Evolutionary conservation across 2,888 invertebrate species (phyloP).

Genomic region (Apoda limacodes): DNA sequence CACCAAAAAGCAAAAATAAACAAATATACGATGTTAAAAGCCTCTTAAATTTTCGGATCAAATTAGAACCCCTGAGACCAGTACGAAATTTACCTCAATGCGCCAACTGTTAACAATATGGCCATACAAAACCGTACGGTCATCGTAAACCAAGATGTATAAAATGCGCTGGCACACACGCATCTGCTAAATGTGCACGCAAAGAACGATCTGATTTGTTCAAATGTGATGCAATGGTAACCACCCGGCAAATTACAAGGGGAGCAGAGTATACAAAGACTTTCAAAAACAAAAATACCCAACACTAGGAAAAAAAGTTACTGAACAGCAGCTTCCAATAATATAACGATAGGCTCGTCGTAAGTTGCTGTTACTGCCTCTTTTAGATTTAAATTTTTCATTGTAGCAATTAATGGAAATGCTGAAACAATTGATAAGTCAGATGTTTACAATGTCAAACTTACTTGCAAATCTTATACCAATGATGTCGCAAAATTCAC

Average conservation of each 20-base stretch:
- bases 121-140: no score
- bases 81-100: no score
- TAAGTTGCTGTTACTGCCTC: no score
- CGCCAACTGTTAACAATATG: no score
- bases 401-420: slow-evolving; percentile 11
- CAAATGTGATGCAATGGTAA: slow-evolving; percentile 20
- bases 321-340: not conserved
- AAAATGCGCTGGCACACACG: no score
- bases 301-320: not conserved
- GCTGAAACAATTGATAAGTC: slow-evolving; percentile 9
- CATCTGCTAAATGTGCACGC: slow-evolving; percentile 7
- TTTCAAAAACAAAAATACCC: slow-evolving; percentile 13
- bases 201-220: slow-evolving; percentile 15
- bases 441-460: slow-evolving; percentile 7
- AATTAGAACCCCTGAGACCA: no score
- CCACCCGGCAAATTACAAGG: slow-evolving; percentile 18
- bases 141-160: no score
- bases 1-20: no score
- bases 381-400: slow-evolving; percentile 5
- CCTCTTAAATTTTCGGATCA: no score
- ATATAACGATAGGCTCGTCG: not conserved
- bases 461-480: no score
- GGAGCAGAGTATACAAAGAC: slow-evolving; percentile 14
- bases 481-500: no score
- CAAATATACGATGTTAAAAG: no score